Conservation (phyloP, 2,797 vertebrate species). For the Chelonia mydas region DNA sequence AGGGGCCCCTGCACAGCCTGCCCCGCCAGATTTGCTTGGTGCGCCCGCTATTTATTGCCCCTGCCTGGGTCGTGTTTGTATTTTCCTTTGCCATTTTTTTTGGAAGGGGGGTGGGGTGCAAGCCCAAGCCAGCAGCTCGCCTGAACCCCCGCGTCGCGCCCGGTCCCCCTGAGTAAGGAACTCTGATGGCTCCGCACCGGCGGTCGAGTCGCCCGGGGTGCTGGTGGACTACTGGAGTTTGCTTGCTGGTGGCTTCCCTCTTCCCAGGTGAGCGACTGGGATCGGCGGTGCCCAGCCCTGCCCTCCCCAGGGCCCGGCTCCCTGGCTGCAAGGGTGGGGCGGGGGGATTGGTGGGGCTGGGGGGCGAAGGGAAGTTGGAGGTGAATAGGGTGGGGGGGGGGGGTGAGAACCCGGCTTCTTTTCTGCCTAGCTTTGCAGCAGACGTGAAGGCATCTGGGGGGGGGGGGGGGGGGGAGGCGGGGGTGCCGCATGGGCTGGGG, state of each 20-base stretch:
- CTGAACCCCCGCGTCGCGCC: not conserved
- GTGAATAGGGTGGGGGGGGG: not conserved
- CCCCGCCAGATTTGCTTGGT: too few species aligned
- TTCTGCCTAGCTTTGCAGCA: not conserved
- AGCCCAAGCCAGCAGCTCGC: not conserved
- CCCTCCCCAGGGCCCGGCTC: too few species aligned
- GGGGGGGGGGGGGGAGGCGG: not conserved
- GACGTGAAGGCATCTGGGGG: constrained; percentile 61
- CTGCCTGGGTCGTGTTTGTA: too few species aligned
- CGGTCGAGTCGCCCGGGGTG: constrained; percentile 73
- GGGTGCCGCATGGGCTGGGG: not conserved
- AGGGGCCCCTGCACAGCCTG: not conserved
- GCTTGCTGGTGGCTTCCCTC: constrained; percentile 75
- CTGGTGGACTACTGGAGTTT: constrained; percentile 79
- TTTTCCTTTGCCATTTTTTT: not conserved
- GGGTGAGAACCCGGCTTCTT: not conserved
- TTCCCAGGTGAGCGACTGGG: constrained; percentile 77
- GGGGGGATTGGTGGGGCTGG: not conserved
- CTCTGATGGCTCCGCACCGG: constrained; percentile 79
- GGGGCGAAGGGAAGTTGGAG: not conserved
- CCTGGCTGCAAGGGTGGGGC: too few species aligned
- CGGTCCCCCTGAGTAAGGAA: not conserved
- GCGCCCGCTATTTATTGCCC: too few species aligned
- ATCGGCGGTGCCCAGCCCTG: not conserved
- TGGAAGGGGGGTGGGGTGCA: not conserved